These are phyloP conservation scores for Teleopsis dalmanni DNA, from an alignment of 1,140 invertebrate genomes.

Conservation along the genomic window DNA sequence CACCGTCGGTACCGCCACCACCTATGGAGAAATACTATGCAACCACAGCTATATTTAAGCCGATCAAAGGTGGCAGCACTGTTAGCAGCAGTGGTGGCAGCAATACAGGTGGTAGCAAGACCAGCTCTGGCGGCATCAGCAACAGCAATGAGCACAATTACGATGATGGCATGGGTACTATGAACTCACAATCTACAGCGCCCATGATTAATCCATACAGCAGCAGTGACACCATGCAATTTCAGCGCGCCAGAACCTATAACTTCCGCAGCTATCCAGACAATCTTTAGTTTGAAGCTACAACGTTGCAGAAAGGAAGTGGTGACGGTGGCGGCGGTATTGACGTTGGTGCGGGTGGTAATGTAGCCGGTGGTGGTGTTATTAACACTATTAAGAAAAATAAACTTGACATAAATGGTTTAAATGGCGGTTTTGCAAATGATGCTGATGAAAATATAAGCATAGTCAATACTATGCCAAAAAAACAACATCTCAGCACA, in stretches of 20 bases:
- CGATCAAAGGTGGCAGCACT: slow-evolving; percentile 25
- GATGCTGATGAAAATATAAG: neutral
- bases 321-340: neutral
- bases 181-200: slow-evolving; percentile 39
- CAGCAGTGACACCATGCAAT: slow-evolving; percentile 25
- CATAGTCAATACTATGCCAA: slow-evolving; percentile 27
- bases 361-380: neutral
- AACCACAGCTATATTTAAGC: slow-evolving; percentile 48
- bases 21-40: slow-evolving; percentile 70
- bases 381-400: neutral
- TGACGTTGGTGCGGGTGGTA: neutral
- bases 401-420: neutral
- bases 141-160: slow-evolving; percentile 31
- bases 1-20: slow-evolving; percentile 55
- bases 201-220: slow-evolving; percentile 41
- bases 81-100: slow-evolving; percentile 6
- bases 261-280: slow-evolving; percentile 43
- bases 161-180: slow-evolving; percentile 38
- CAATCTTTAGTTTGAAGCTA: slow-evolving; percentile 42
- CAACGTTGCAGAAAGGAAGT: neutral
- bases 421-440: neutral
- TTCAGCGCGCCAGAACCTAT: slow-evolving; percentile 40
- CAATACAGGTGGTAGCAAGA: slow-evolving; percentile 9
- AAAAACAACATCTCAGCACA: slow-evolving; percentile 17
- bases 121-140: slow-evolving; percentile 28